Conservation (phyloP, 2,113 vertebrate genomes). For the Nesospiza acunhae region DNA sequence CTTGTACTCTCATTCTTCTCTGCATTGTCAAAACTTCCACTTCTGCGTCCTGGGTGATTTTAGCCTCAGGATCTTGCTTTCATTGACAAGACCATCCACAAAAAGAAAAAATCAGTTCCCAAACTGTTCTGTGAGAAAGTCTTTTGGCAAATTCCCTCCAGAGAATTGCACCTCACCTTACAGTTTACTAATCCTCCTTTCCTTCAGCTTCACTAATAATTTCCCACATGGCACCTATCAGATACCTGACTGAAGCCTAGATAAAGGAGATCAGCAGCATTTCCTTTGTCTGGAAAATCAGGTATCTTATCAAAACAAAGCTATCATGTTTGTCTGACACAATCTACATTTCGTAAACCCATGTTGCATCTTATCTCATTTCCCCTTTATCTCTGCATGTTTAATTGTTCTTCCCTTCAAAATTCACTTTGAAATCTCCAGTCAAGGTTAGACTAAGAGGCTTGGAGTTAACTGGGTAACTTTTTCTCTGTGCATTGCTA, state of each 20-base stretch:
- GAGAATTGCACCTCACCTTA: slow-evolving; percentile 17
- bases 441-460: slow-evolving; percentile 30
- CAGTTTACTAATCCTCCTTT: slow-evolving; percentile 47
- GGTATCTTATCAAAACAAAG: slow-evolving; percentile 67
- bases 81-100: neutral
- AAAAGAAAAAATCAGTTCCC: slow-evolving; percentile 23
- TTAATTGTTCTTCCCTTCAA: slow-evolving; percentile 62
- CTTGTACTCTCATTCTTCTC: neutral
- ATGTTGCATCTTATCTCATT: slow-evolving; percentile 63
- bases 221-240: slow-evolving; percentile 52
- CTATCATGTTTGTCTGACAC: slow-evolving; percentile 51
- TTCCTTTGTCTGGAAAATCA: slow-evolving; percentile 53
- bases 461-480: neutral
- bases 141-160: slow-evolving; percentile 4
- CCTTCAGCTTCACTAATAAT: slow-evolving; percentile 17
- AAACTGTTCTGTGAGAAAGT: neutral
- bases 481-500: neutral
- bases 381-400: slow-evolving; percentile 42
- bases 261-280: slow-evolving; percentile 55
- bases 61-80: slow-evolving; percentile 28
- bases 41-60: neutral
- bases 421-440: slow-evolving; percentile 28
- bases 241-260: slow-evolving; percentile 48
- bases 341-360: slow-evolving; percentile 38
- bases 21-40: neutral